Evolutionary conservation across 37 sponge, comb jelly and placozoan genomes (phyloP).

Genomic region (Ephydatia muelleri): DNA sequence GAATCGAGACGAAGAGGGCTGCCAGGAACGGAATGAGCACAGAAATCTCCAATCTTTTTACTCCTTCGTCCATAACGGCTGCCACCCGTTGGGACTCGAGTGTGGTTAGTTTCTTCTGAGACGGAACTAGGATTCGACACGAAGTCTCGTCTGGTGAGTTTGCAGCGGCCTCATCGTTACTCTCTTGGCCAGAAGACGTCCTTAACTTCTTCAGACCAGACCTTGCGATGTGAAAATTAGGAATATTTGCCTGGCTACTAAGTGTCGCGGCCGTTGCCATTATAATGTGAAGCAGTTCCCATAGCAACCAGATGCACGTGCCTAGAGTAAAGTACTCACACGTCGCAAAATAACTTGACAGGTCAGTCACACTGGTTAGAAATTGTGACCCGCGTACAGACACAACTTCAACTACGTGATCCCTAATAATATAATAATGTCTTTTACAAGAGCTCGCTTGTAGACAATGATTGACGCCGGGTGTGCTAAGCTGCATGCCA

Average conservation of each 20-base stretch:
- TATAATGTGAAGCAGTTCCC: neutral
- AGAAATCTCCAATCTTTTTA: slow-evolving; percentile 56
- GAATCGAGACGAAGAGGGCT: slow-evolving; percentile 15
- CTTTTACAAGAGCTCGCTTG: no score
- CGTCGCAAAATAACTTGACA: no score
- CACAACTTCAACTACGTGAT: no score
- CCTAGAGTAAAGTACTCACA: no score
- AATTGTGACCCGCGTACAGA: no score
- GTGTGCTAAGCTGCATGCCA: no score
- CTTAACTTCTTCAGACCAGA: neutral
- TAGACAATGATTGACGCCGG: no score
- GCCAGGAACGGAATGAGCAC: slow-evolving; percentile 46
- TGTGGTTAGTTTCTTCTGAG: slow-evolving; percentile 87
- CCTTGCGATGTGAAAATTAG: neutral
- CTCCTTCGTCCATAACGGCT: slow-evolving; percentile 77
- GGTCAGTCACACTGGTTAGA: no score
- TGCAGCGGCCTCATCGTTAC: neutral
- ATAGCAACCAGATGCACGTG: neutral
- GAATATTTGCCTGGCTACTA: neutral
- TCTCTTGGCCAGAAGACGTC: neutral
- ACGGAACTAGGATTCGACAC: slow-evolving; percentile 75
- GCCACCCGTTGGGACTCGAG: slow-evolving; percentile 93
- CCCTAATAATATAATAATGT: no score
- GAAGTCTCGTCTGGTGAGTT: slow-evolving; percentile 43
- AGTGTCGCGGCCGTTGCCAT: neutral